A percentile compares a stretch with the other conserved stretches of the same genome.
These are phyloP conservation scores for Thymelicus sylvestris DNA, from an alignment of 2,888 invertebrate species.

Conservation along the genomic window DNA sequence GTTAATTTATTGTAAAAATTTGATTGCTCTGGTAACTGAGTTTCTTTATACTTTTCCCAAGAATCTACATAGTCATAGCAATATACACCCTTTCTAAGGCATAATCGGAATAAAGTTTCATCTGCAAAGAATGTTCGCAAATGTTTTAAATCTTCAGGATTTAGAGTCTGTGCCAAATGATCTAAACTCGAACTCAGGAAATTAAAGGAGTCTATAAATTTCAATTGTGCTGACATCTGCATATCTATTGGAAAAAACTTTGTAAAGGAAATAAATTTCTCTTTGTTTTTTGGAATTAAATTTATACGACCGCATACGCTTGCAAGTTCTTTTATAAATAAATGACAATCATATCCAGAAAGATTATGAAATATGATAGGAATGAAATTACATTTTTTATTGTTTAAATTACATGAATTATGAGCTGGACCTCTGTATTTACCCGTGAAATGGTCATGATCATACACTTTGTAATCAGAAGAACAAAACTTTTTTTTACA, in stretches of 20 bases:
- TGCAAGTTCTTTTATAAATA: conserved; percentile 27
- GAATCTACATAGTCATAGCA: conserved; percentile 4
- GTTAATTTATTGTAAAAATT: conserved; percentile 11
- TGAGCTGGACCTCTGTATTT: conserved; percentile 24
- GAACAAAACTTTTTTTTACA: conserved; percentile 14
- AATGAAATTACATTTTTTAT: conserved; percentile 41
- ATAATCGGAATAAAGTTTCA: conserved; percentile 42
- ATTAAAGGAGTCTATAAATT: conserved; percentile 36
- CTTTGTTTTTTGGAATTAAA: conserved; percentile 20
- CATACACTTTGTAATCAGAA: conserved; percentile 12
- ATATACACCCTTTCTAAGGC: conserved; percentile 40
- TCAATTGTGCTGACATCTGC: conserved; percentile 13
- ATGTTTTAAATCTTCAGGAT: conserved; percentile 19
- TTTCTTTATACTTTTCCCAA: conserved; percentile 7
- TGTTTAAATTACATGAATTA: conserved; percentile 40
- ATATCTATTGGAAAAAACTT: conserved; percentile 19
- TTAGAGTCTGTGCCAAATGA: conserved; percentile 11
- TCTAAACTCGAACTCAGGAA: conserved; percentile 32
- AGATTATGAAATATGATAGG: conserved; percentile 43
- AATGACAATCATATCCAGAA: conserved; percentile 25
- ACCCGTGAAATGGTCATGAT: conserved; percentile 19
- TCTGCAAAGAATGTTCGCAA: conserved; percentile 10
- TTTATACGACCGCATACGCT: conserved; percentile 16
- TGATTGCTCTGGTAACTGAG: conserved; percentile 5
- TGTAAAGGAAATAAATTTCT: conserved; percentile 13